These are phyloP conservation scores for Nomada flava DNA, from an alignment of 2,888 invertebrate genomes.

Conservation along the genomic window DNA sequence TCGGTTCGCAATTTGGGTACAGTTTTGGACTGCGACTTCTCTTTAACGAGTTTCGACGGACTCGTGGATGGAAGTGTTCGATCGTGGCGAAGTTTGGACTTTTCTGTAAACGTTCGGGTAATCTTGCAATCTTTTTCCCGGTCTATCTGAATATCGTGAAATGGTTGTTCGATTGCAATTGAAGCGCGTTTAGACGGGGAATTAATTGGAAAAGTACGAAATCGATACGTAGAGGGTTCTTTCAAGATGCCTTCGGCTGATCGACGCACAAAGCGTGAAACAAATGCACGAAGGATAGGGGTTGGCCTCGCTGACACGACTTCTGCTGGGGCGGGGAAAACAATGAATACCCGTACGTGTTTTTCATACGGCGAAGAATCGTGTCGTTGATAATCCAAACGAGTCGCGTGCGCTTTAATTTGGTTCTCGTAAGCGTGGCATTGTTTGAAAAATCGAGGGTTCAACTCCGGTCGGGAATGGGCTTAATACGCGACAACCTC, in stretches of 20 bases:
- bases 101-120: too few relatives aligned
- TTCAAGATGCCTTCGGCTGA: not conserved
- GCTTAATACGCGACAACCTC: not conserved
- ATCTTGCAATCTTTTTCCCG: too few relatives aligned
- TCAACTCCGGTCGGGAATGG: slow-evolving; percentile 1
- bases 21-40: not conserved
- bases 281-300: not conserved
- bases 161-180: not conserved
- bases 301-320: not conserved
- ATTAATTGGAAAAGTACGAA: not conserved
- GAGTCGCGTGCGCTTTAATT: slow-evolving; percentile 79
- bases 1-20: slow-evolving; percentile 12
- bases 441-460: slow-evolving; percentile 42
- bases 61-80: not conserved
- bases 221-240: not conserved
- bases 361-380: slow-evolving; percentile 27
- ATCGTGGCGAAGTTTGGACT: not conserved
- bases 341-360: slow-evolving; percentile 33
- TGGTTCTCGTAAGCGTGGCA: slow-evolving; percentile 68
- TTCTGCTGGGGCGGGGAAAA: slow-evolving; percentile 20
- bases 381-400: slow-evolving; percentile 14
- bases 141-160: too few relatives aligned
- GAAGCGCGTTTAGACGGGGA: not conserved
- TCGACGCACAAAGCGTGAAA: not conserved
- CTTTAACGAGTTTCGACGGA: not conserved